Evolutionary conservation across 2,797 vertebrate genomes (phyloP).

Genomic region (Epinephelus malabaricus): DNA sequence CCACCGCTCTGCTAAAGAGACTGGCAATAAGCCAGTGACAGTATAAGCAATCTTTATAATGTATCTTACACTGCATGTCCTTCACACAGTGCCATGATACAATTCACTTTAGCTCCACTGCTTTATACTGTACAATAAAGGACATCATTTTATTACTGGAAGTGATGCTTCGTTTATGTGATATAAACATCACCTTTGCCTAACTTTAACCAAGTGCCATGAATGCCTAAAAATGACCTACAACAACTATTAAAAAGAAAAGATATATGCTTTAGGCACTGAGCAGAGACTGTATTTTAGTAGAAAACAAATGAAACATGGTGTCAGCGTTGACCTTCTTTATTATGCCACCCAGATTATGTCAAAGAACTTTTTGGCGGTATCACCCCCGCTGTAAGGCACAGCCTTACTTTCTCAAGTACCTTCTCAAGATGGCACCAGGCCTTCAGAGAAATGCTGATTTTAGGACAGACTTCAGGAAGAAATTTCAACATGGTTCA

Average conservation of each 20-base stretch:
- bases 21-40: slow-evolving; percentile 44
- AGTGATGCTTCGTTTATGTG: slow-evolving; percentile 28
- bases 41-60: slow-evolving; percentile 61
- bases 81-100: slow-evolving; percentile 46
- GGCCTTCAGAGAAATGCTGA: too few species aligned
- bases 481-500: too few species aligned
- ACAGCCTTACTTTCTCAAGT: too few species aligned
- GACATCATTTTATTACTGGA: slow-evolving; percentile 15
- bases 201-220: neutral
- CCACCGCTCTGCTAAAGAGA: slow-evolving; percentile 25
- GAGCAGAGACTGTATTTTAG: neutral
- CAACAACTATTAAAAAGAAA: neutral
- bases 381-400: too few species aligned
- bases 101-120: slow-evolving; percentile 27
- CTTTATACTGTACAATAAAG: slow-evolving; percentile 12
- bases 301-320: neutral
- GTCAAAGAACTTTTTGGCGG: neutral
- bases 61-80: slow-evolving; percentile 53
- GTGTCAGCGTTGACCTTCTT: neutral
- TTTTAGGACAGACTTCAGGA: too few species aligned
- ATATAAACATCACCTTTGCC: neutral
- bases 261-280: neutral
- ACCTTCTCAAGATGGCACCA: too few species aligned
- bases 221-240: too few species aligned
- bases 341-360: neutral